A percentile compares a stretch with the other conserved stretches of the same genome.
phyloP scores from a whole-genome alignment of 2,888 invertebrate genomes.

The Rhingia rostrata region DNA sequence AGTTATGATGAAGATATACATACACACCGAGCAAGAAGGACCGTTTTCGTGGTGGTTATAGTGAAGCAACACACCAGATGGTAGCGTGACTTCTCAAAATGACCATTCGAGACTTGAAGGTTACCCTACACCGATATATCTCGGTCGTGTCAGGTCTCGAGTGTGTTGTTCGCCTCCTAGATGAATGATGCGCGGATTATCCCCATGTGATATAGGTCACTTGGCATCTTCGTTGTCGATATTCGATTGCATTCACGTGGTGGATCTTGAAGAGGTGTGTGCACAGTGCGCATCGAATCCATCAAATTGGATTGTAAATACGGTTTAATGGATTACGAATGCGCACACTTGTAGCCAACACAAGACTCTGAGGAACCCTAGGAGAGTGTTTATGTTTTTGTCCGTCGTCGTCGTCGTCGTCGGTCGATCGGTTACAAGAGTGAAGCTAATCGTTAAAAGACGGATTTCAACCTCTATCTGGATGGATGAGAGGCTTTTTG shows the following conservation, averaged over 20 bases:
- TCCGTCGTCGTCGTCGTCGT: no score
- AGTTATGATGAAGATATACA: constrained; percentile 23
- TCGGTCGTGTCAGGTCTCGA: constrained; percentile 63
- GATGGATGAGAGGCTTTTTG: constrained; percentile 14
- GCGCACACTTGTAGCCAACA: constrained; percentile 13
- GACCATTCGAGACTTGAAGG: constrained; percentile 62
- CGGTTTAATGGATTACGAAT: constrained; percentile 71
- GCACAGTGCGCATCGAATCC: constrained; percentile 64
- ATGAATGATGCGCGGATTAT: constrained; percentile 43
- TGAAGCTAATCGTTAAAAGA: constrained; percentile 62
- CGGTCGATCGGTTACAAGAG: constrained; percentile 41
- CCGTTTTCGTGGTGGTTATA: constrained; percentile 14
- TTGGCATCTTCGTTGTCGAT: constrained; percentile 41
- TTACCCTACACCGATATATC: constrained; percentile 26
- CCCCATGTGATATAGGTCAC: constrained; percentile 68
- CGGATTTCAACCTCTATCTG: background rate
- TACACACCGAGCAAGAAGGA: constrained; percentile 13
- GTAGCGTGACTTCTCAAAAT: constrained; percentile 67
- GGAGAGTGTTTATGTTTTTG: constrained; percentile 54
- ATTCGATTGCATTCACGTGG: constrained; percentile 21
- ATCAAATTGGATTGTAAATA: constrained; percentile 73
- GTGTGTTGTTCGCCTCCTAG: constrained; percentile 41
- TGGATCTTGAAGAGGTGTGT: constrained; percentile 25
- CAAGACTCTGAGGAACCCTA: background rate
- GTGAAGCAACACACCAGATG: background rate